Evolutionary conservation across 2,113 vertebrate species (phyloP), one percentile per base, ranked within the genome.

Genomic region (Spheniscus mendiculus): DNA sequence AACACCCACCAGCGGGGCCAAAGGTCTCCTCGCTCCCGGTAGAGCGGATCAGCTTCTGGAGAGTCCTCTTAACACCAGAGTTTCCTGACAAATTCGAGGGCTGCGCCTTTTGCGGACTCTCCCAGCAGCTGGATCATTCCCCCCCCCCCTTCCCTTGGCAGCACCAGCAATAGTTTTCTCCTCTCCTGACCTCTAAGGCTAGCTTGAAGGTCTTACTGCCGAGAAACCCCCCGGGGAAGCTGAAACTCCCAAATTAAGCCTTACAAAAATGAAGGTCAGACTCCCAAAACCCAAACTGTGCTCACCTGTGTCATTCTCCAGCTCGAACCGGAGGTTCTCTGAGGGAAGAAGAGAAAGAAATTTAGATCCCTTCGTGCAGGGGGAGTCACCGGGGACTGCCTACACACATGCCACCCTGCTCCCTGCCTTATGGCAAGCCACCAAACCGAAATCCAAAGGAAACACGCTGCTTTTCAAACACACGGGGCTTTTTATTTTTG

Each of bases 271-370:
- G 2, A 87, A 56, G 42, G 30, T 49, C n/a, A 21, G 30, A 6
- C 10, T n/a, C 36, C 69, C 62, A 5, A 22, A 52, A 1, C 3
- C 3, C 42, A 1, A 1, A 7, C 2, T 1, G 4, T 3, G 21
- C 96, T 96, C 90, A 97, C 96, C 96, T 50, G 96, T 97, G 65
- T 97, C 96, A 0, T 97, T 97, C 85, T 97, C 96, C 92, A 97
- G 69, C 92, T 97, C 96, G 0, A 97, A 97, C 12, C 96, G 82
- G 12, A 97, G 82, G 38, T 97, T 97, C 29, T 97, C 96, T 97
- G 85, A 0, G 11, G 61, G 36, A 26, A n/a, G 10, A 44, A 27
- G 61, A 55, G 25, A 12, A 58, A 25, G n/a, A 20, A 32, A 19
- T 22, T 78, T 4, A 58, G 42, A 18, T 38, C 25, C 10, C 8